Evolutionary conservation across 2,797 vertebrate species (phyloP), one percentile per base, ranked within the genome.

Genomic region (Xyrichtys novacula): DNA sequence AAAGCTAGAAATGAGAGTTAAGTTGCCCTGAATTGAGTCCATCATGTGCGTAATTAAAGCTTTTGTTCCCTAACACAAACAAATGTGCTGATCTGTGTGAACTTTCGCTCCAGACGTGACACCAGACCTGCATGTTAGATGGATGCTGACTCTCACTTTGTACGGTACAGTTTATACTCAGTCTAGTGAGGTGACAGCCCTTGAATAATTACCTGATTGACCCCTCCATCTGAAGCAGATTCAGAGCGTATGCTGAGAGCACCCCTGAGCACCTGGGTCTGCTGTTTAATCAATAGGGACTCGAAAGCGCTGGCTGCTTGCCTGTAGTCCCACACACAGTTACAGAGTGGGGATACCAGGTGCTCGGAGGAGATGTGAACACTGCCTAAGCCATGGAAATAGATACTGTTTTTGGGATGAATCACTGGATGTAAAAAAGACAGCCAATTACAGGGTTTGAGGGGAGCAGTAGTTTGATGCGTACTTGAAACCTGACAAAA

Each of bases 231-330:
- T 66, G 40, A 57, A 79, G 60, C 49, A 64, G 65, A 86, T 75
- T 69, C 55, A 74, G 44, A 69, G 31, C 28, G 69, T 75, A 76
- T 66, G 59, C 42, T 65, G 68, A 67, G 38, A 76, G 54, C 32
- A 32, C 17, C 60, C 40, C 52, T 7, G 54, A 67, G 54, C 61
- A 26, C 65, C 58, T 31, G 19, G 56, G 60, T 46, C 70, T 76
- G 54, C 85, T 81, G 56, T 54, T 25, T 55, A 73, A 83, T 88
- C 83, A 64, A 90, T 86, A 42, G 16, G 66, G 50, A 9, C 38
- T 54, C 47, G 49, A 49, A 47, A 77, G 44, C 7, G 9, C 57
- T 83, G 77, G 81, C 65, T 31, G 20, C 53, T 48, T 1, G 67
- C 83, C 80, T 38, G 14, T 55, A 12, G 63, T 40, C 47, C 11